These are phyloP conservation scores for Epicauta chinensis DNA, from an alignment of 1,140 invertebrate species.

Conservation along the genomic window DNA sequence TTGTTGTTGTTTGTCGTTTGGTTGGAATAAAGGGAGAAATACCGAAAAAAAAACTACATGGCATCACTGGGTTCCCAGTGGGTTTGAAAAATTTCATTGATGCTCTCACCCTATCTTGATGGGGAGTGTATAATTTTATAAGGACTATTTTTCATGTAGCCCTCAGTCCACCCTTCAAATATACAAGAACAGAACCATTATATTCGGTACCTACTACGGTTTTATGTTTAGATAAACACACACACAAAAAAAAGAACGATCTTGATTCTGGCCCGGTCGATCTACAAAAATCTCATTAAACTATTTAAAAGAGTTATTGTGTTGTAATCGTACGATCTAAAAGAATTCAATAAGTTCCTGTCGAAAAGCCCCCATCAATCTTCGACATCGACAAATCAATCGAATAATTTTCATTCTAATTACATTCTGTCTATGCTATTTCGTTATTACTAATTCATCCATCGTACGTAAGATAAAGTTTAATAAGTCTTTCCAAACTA, in stretches of 20 bases:
- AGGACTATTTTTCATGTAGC: conserved; percentile 14
- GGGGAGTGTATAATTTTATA: conserved; percentile 19
- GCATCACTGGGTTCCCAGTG: conserved; percentile 3
- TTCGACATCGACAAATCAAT: too few relatives aligned
- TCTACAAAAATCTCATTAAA: conserved; percentile 18
- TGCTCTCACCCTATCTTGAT: conserved; percentile 20
- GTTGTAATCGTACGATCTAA: neutral
- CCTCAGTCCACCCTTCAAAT: conserved; percentile 12
- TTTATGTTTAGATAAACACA: conserved; percentile 19
- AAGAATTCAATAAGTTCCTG: neutral
- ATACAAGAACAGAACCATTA: conserved; percentile 9
- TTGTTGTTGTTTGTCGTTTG: too few relatives aligned
- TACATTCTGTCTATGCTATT: too few relatives aligned
- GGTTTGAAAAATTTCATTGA: conserved; percentile 15
- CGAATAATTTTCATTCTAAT: too few relatives aligned
- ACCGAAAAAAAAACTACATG: conserved; percentile 4
- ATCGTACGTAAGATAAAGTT: too few relatives aligned
- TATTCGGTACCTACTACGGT: conserved; percentile 7
- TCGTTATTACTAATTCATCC: too few relatives aligned
- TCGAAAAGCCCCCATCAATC: too few relatives aligned
- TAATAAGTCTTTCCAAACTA: too few relatives aligned
- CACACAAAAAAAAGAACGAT: conserved; percentile 7
- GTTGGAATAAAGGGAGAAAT: too few relatives aligned
- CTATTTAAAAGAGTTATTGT: conserved; percentile 17
- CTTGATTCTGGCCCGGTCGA: conserved; percentile 2